phyloP scores from a whole-genome alignment of 2,113 vertebrate species.

The Sceloporus undulatus region DNA sequence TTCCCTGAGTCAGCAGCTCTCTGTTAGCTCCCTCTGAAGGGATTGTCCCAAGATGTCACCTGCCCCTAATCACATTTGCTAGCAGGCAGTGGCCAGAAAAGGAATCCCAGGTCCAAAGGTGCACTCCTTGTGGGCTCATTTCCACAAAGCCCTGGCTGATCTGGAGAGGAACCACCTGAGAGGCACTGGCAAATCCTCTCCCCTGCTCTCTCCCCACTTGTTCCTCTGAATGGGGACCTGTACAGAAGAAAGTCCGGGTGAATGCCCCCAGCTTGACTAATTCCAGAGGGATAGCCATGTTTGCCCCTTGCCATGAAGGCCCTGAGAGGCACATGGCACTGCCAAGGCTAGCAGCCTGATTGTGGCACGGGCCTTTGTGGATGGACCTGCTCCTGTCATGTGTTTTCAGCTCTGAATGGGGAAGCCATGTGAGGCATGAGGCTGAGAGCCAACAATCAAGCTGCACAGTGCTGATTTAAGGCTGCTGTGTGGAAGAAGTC shows the following conservation, averaged over 20 bases:
- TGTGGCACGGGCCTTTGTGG: not conserved
- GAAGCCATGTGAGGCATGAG: no score
- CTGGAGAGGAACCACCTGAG: no score
- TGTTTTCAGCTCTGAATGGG: not conserved
- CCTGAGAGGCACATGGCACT: not conserved
- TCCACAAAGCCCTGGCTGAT: not conserved
- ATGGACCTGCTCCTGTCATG: not conserved
- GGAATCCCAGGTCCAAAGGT: not conserved
- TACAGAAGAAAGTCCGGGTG: not conserved
- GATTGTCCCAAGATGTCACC: not conserved
- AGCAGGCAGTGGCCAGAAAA: not conserved
- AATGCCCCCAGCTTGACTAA: no score
- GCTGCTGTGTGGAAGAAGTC: not conserved
- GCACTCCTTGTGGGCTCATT: not conserved
- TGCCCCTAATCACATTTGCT: no score
- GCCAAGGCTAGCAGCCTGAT: not conserved
- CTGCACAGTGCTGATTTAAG: not conserved
- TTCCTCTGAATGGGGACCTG: not conserved
- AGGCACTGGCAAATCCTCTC: no score
- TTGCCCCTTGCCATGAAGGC: not conserved
- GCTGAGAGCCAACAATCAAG: no score
- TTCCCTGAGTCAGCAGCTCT: no score
- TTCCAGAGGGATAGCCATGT: not conserved
- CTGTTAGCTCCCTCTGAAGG: no score
- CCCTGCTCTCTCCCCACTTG: not conserved